phyloP scores from a whole-genome alignment of 1,140 invertebrate genomes.

The Pseudomyrmex flavicornis region DNA sequence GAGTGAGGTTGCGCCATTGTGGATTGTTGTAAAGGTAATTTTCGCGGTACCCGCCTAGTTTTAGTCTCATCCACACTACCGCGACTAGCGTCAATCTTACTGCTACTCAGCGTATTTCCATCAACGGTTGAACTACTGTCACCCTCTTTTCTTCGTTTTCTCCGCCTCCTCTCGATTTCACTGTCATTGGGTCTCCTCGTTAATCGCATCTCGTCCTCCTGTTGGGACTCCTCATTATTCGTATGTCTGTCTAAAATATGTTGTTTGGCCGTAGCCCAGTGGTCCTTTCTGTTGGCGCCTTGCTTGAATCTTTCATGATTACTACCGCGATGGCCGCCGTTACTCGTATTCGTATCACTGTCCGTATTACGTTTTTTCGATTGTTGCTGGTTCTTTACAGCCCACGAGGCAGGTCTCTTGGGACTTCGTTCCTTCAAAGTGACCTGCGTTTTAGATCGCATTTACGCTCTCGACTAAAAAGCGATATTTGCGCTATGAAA shows the following conservation, averaged over 20 bases:
- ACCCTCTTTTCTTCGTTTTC: conserved; percentile 76
- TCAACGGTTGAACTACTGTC: conserved; percentile 72
- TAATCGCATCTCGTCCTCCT: conserved; percentile 77
- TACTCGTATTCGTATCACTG: conserved; percentile 79
- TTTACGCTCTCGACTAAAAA: conserved; percentile 11
- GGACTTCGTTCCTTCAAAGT: conserved; percentile 81
- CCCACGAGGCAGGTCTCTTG: conserved; percentile 79
- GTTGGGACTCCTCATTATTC: conserved; percentile 75
- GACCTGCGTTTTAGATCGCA: conserved; percentile 71
- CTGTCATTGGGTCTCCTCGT: conserved; percentile 75
- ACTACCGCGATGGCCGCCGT: conserved; percentile 72
- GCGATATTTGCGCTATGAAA: conserved; percentile 11
- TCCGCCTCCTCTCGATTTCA: conserved; percentile 75
- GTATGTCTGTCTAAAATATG: conserved; percentile 79
- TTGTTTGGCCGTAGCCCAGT: conserved; percentile 83
- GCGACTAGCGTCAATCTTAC: conserved; percentile 61
- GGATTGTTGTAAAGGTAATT: conserved; percentile 76
- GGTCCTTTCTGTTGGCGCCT: conserved; percentile 79
- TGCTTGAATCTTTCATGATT: conserved; percentile 79
- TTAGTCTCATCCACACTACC: conserved; percentile 72
- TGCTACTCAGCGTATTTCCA: conserved; percentile 57
- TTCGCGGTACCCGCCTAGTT: conserved; percentile 78
- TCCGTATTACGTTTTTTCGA: conserved; percentile 77
- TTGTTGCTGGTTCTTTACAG: conserved; percentile 79
- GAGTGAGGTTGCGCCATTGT: conserved; percentile 75